Evolutionary conservation across 2,797 vertebrate species (phyloP).

Genomic region (Karalla daura): DNA sequence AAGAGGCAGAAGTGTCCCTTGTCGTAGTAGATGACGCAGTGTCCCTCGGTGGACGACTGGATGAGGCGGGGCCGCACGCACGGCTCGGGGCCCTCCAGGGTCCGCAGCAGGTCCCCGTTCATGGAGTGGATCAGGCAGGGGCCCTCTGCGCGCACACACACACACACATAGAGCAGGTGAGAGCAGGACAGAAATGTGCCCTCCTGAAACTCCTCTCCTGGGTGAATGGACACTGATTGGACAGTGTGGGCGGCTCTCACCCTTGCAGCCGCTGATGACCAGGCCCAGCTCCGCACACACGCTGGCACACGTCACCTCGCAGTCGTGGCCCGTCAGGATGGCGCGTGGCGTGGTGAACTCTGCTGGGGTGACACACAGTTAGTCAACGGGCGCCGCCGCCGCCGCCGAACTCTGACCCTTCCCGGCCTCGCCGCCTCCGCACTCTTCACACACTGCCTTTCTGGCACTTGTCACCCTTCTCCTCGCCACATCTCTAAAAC

Average conservation of each 20-base stretch:
- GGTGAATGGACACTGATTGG: no score
- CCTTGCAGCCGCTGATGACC: conserved; percentile 96
- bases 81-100: conserved; percentile 88
- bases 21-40: conserved; percentile 95
- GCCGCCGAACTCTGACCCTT: no score
- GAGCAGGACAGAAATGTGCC: no score
- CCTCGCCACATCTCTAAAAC: conserved; percentile 57
- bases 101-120: conserved; percentile 97
- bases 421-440: no score
- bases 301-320: conserved; percentile 92
- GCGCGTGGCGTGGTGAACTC: conserved; percentile 92
- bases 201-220: no score
- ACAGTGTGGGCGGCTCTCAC: conserved; percentile 72
- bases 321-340: conserved; percentile 95
- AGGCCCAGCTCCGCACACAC: conserved; percentile 96
- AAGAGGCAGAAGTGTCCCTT: conserved; percentile 93
- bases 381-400: no score
- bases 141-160: conserved; percentile 87
- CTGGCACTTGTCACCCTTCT: conserved; percentile 60
- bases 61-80: conserved; percentile 91
- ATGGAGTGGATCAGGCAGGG: conserved; percentile 99
- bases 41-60: conserved; percentile 93
- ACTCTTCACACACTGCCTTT: conserved; percentile 43
- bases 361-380: conserved; percentile 72
- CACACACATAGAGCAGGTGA: no score